These are phyloP conservation scores for Mastomys coucha DNA, from an alignment of 2,113 vertebrate species.

Conservation along the genomic window DNA sequence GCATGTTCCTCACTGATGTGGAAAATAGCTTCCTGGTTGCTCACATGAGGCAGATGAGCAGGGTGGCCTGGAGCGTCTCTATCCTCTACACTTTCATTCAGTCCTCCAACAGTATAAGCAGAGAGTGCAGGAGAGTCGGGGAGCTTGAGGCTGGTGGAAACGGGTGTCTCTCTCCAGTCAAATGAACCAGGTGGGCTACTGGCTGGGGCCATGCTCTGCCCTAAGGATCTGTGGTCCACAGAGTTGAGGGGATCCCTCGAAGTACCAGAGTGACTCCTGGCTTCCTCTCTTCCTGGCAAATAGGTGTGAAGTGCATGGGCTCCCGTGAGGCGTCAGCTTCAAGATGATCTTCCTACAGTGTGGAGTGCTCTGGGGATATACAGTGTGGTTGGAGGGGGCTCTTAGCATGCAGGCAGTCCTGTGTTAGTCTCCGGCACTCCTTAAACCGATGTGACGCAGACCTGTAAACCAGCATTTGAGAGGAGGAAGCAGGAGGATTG, in stretches of 20 bases:
- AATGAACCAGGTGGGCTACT: background rate
- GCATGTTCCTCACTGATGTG: no score
- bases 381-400: background rate
- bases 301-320: background rate
- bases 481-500: background rate
- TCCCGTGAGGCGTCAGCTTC: background rate
- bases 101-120: background rate
- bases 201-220: background rate
- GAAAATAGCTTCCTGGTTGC: background rate
- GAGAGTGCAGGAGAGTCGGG: background rate
- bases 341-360: background rate
- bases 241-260: background rate
- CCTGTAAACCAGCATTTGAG: background rate
- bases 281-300: background rate
- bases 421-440: background rate
- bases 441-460: no score
- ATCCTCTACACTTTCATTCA: background rate
- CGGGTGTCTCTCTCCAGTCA: background rate
- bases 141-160: background rate
- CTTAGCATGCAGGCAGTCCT: background rate
- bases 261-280: background rate
- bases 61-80: background rate
- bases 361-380: background rate
- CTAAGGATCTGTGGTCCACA: background rate
- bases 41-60: rapidly evolving